Percentiles rank a stretch among this genome's conserved stretches.
Evolutionary conservation across 2,113 vertebrate genomes (phyloP).

Genomic region (Clupea harengus): DNA sequence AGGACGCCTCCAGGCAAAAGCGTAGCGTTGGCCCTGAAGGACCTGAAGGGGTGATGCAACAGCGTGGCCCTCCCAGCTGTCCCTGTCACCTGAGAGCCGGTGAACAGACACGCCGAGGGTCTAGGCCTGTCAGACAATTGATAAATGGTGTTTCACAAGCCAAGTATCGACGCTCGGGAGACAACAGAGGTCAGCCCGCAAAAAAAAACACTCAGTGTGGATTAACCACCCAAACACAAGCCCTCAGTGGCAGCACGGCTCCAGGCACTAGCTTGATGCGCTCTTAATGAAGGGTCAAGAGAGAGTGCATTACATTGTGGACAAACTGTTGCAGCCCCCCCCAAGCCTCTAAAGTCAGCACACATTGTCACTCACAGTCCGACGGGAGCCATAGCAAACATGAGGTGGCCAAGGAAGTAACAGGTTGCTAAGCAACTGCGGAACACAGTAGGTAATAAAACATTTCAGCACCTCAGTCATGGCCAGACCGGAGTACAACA

Average conservation of each 20-base stretch:
- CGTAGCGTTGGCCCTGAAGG: not conserved
- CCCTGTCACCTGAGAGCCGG: not conserved
- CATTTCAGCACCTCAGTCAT: slow-evolving; percentile 36
- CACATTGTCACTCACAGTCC: not conserved
- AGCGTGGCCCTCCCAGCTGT: not conserved
- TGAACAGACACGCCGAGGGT: not conserved
- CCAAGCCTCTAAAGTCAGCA: not conserved
- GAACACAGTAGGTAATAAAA: slow-evolving; percentile 51
- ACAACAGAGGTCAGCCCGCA: not conserved
- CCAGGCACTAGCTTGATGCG: not conserved
- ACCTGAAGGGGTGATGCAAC: not conserved
- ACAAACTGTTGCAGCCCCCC: not conserved
- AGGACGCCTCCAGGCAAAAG: too few species aligned
- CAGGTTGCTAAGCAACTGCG: slow-evolving; percentile 53
- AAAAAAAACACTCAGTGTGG: not conserved
- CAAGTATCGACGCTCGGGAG: not conserved
- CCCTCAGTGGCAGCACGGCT: not conserved
- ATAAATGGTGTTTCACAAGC: not conserved
- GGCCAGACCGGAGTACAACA: not conserved
- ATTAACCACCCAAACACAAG: not conserved
- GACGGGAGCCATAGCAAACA: slow-evolving; percentile 27
- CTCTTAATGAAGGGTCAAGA: not conserved
- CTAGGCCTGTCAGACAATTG: not conserved
- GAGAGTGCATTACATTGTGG: not conserved
- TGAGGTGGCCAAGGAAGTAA: slow-evolving; percentile 32